phyloP scores from a whole-genome alignment of 37 sponge, comb jelly and placozoan genomes.

The Oopsacas minuta region DNA sequence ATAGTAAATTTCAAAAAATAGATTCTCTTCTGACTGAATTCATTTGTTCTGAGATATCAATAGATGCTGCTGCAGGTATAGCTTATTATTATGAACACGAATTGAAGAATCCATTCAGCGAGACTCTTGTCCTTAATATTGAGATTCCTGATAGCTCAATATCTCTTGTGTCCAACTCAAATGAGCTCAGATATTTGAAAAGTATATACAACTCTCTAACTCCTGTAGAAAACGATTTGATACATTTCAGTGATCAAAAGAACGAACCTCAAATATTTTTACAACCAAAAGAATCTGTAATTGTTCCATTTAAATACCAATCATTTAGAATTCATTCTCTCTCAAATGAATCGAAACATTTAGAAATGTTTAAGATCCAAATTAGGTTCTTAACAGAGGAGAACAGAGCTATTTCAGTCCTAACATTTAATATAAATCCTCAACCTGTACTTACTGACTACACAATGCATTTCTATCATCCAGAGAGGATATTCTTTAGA shows the following conservation, averaged over 20 bases:
- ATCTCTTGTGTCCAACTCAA: neutral
- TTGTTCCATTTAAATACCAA: conserved; percentile 40
- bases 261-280: conserved; percentile 23
- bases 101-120: conserved; percentile 14
- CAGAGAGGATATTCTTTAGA: conserved; percentile 37
- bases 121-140: neutral
- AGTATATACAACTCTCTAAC: neutral
- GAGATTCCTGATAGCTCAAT: neutral
- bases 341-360: neutral
- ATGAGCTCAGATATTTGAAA: neutral
- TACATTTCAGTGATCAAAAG: neutral
- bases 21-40: neutral
- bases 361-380: neutral
- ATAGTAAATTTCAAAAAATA: neutral
- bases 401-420: conserved; percentile 22
- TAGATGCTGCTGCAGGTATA: neutral
- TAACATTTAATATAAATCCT: conserved; percentile 25
- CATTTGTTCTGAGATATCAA: neutral
- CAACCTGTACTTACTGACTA: conserved; percentile 22
- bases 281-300: conserved; percentile 33
- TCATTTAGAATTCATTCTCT: neutral
- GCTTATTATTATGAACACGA: neutral
- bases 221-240: neutral
- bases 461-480: conserved; percentile 40
- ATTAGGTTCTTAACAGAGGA: neutral